These are phyloP conservation scores for Dicerorhinus sumatrensis DNA, from an alignment of 2,113 vertebrate genomes.

Conservation along the genomic window DNA sequence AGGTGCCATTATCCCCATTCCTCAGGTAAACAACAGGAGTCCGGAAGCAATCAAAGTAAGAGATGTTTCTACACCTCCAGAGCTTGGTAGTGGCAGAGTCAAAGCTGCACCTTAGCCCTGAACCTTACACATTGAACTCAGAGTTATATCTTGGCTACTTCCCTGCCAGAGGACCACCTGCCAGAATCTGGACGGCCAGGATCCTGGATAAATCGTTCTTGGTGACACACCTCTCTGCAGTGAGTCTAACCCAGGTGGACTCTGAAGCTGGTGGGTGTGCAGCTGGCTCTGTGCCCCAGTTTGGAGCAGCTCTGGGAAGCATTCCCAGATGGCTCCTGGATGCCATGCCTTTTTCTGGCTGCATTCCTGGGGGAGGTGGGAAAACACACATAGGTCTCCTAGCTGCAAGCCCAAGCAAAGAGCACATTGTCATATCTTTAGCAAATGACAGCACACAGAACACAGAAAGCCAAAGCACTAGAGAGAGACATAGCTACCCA, in stretches of 20 bases:
- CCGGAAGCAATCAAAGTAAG: neutral
- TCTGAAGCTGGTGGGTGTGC: constrained; percentile 37
- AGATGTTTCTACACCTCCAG: neutral
- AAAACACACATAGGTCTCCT: constrained; percentile 65
- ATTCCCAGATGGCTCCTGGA: constrained; percentile 75
- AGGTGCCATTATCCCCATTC: neutral
- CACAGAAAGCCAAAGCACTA: neutral
- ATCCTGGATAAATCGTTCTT: constrained; percentile 42
- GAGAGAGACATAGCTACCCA: neutral
- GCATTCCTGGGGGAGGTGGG: constrained; percentile 69
- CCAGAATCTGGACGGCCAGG: neutral
- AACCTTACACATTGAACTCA: neutral
- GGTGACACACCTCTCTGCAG: neutral
- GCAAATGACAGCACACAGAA: constrained; percentile 67
- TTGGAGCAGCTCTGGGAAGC: constrained; percentile 67
- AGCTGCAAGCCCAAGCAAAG: constrained; percentile 76
- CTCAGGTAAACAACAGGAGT: neutral
- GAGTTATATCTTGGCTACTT: neutral
- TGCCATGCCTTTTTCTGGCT: constrained; percentile 71
- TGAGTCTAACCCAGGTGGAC: constrained; percentile 69
- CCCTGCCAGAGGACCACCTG: neutral
- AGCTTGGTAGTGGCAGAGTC: neutral
- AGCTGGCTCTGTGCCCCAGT: constrained; percentile 61
- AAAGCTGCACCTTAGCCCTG: neutral
- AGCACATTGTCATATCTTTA: constrained; percentile 67